Evolutionary conservation across 1,140 invertebrate genomes (phyloP).

Genomic region (Zaprionus gabonicus): DNA sequence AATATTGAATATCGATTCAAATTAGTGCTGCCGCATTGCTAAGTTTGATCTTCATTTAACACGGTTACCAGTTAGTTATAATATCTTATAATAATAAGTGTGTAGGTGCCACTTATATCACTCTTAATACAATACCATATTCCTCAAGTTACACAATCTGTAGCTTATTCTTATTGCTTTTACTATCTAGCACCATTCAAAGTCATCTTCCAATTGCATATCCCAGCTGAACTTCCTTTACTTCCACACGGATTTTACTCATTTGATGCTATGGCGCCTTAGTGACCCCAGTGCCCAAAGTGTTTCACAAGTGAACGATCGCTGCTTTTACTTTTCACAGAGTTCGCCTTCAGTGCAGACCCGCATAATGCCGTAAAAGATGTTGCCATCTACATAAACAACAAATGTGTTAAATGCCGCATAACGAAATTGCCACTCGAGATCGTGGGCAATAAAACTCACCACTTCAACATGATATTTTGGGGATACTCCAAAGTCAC

Average conservation of each 20-base stretch:
- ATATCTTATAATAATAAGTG: no score
- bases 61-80: no score
- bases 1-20: no score
- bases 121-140: no score
- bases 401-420: conserved; percentile 24
- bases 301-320: no score
- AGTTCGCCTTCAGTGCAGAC: background rate
- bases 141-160: no score
- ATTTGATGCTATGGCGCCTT: background rate
- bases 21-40: no score
- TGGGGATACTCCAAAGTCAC: conserved; percentile 1
- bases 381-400: conserved; percentile 28
- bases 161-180: no score
- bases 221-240: background rate
- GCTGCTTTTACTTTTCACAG: background rate
- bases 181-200: background rate
- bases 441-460: conserved; percentile 31
- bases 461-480: conserved; percentile 21
- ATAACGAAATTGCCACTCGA: background rate
- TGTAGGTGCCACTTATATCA: no score
- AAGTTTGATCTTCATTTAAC: no score
- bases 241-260: background rate
- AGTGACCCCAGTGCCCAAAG: no score
- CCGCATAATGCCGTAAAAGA: background rate
- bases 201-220: background rate